Evolutionary conservation across 1,140 invertebrate genomes (phyloP).

Genomic region (Chlorops oryzae): DNA sequence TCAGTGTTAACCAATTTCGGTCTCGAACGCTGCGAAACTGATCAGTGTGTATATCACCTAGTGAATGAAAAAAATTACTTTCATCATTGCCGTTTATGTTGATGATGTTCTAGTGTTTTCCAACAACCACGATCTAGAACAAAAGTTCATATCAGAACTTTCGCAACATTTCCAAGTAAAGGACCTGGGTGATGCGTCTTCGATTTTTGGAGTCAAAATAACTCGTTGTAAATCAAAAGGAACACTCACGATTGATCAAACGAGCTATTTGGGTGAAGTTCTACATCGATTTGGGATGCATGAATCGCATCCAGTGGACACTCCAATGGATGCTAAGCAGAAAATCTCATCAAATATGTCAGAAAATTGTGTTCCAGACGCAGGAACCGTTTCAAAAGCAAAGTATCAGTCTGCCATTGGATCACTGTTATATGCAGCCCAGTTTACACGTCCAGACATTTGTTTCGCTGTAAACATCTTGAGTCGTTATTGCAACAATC

Average conservation of each 20-base stretch:
- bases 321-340: slow-evolving; percentile 3
- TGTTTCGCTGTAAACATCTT: slow-evolving; percentile 21
- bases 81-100: slow-evolving; percentile 13
- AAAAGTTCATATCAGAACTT: background rate
- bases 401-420: slow-evolving; percentile 26
- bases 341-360: background rate
- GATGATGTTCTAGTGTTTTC: slow-evolving; percentile 8
- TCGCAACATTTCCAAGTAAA: slow-evolving; percentile 7
- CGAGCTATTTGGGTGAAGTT: background rate
- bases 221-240: background rate
- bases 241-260: background rate
- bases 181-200: slow-evolving; percentile 5
- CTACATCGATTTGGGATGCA: slow-evolving; percentile 5
- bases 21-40: slow-evolving; percentile 13
- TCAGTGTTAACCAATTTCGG: slow-evolving; percentile 15
- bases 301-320: slow-evolving; percentile 8
- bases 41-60: slow-evolving; percentile 17
- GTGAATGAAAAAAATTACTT: background rate
- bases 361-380: slow-evolving; percentile 18
- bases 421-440: slow-evolving; percentile 33
- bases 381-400: slow-evolving; percentile 11
- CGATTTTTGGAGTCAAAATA: slow-evolving; percentile 11
- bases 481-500: slow-evolving; percentile 25
- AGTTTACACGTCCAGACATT: slow-evolving; percentile 40
- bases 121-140: slow-evolving; percentile 3